These are phyloP conservation scores for Caenorhabditis becei DNA, from an alignment of 2,888 invertebrate genomes.

Conservation along the genomic window DNA sequence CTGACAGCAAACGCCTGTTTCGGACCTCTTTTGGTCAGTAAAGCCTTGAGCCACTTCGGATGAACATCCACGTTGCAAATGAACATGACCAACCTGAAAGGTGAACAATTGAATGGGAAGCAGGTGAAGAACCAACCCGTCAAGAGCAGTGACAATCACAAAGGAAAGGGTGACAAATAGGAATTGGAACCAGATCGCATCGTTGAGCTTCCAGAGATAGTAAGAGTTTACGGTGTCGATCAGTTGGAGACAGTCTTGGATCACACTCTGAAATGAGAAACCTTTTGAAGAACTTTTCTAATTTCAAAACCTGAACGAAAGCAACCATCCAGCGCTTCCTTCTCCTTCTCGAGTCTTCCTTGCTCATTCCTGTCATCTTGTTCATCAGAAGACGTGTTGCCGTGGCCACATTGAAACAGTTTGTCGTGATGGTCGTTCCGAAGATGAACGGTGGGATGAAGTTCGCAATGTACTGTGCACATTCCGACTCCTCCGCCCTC, in stretches of 20 bases:
- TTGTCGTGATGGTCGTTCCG: not conserved
- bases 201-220: slow-evolving; percentile 18
- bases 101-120: not conserved
- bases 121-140: slow-evolving; percentile 9
- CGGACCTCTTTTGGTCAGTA: not conserved
- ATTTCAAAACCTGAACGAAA: slow-evolving; percentile 1
- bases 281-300: not conserved
- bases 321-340: slow-evolving; percentile 12
- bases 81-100: slow-evolving; percentile 21
- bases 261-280: slow-evolving; percentile 18
- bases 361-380: slow-evolving; percentile 5
- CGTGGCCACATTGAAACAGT: slow-evolving; percentile 17
- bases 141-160: slow-evolving; percentile 8
- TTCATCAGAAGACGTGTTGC: not conserved
- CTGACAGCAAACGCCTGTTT: not conserved
- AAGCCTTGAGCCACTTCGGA: slow-evolving; percentile 23
- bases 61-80: slow-evolving; percentile 29
- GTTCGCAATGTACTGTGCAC: not conserved
- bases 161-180: slow-evolving; percentile 40
- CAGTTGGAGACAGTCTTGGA: slow-evolving; percentile 47
- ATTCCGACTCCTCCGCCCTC: not conserved
- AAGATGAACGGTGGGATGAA: not conserved
- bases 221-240: slow-evolving; percentile 42
- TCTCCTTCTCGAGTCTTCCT: not conserved
- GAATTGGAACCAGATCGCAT: slow-evolving; percentile 42